phyloP scores from a whole-genome alignment of 2,797 vertebrate genomes.

The Garrulus glandarius region DNA sequence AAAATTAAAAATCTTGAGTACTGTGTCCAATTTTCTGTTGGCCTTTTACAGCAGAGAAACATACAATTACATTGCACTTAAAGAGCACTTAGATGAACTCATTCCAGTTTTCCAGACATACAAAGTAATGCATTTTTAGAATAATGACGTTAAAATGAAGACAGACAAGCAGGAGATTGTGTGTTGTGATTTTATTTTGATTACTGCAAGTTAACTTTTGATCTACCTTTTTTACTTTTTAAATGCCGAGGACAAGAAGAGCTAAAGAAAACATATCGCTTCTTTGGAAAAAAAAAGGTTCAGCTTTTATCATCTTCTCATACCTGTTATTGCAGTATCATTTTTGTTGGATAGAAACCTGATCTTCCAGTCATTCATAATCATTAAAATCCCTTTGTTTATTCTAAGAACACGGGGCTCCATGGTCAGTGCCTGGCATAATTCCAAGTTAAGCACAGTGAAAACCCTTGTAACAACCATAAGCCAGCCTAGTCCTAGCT shows the following conservation, averaged over 20 bases:
- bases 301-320: background rate
- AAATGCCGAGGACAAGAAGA: background rate
- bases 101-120: background rate
- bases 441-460: conserved; percentile 12
- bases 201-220: background rate
- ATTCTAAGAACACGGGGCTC: background rate
- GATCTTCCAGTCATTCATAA: background rate
- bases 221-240: background rate
- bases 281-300: background rate
- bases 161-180: background rate
- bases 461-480: background rate
- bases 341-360: background rate
- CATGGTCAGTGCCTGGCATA: background rate
- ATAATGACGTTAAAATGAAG: background rate
- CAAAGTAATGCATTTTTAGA: background rate
- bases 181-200: background rate
- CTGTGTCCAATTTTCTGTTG: conserved; percentile 18
- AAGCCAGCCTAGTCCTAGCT: background rate
- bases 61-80: background rate
- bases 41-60: background rate
- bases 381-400: background rate
- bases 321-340: background rate
- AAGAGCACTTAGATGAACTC: background rate
- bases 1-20: background rate
- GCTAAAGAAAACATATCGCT: background rate